Base-by-base conservation (phyloP, 2,797 vertebrate species). In the Chelmon rostratus region DNA sequence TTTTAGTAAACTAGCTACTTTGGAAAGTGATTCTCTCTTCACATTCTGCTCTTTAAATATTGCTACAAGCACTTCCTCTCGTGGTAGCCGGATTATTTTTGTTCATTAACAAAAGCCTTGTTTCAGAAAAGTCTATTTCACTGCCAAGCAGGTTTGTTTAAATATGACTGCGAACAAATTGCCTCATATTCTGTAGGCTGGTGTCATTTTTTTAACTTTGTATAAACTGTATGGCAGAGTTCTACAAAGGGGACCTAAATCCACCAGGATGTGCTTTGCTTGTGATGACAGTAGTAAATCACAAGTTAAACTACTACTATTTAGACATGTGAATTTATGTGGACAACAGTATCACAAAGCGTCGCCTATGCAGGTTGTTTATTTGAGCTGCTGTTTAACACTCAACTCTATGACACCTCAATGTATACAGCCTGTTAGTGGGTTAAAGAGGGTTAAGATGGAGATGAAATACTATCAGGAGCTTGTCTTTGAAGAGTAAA, bases 401-500 rank as follows among this genome's bases (percentile, higher is more conserved):
- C 90, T 92, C 90, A 77, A 68, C 85, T 84, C 82, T 58, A 49
- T 87, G 92, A 88, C 92, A 91, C 88, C 82, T 64, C 71, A 58
- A 91, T 75, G 87, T 94, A 95, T 83, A 94, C 94, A 94, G 86
- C 64, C 88, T 62, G 89, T 84, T 87, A 72, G 83, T 31, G 83
- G 94, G 93, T 94, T 92, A 92, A 92, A 84, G 85, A 87, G 90
- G 93, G 93, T 94, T 94, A 91, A 93, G 89, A 93, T 91, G 88
- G 87, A 92, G 75, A 92, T 93, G 91, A 92, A 93, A 91, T 90
- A 89, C 92, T 93, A 93, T 93, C 92, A 86, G 88, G 84, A 82
- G 84, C 83, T 83, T 88, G 89, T 93, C 93, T 95, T 94, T 93
- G 92, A 94, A 94, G 91, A 92, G 92, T 93, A 93, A 94, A 94